Evolutionary conservation across 1,140 invertebrate genomes (phyloP), one percentile per base, ranked within the genome.

Genomic region (Drosophila nigrodunni): DNA sequence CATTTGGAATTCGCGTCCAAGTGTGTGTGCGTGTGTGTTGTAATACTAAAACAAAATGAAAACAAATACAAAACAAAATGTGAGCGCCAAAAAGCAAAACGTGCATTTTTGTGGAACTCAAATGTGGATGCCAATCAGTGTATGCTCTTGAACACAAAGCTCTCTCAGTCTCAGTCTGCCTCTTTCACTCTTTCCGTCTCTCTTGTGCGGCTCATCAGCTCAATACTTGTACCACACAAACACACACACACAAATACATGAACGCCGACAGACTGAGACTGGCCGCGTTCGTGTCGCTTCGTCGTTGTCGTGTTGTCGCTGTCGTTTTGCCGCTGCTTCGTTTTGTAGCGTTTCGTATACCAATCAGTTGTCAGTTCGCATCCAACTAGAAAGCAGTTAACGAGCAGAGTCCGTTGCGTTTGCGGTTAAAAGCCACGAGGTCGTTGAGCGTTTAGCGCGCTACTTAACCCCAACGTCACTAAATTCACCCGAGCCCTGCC

Each of bases 401-500:
- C 78, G 77, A 86, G 86, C 74, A 78, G 70, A 86, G 81, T 88
- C 90, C 85, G 90, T 91, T 83, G 78, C 82, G 83, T 79, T 87
- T 90, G 88, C 83, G 90, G 90, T 91, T 82, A 88, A 91, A 92
- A 92, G 90, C 90, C 90, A 92, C 90, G 90, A 92, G 90, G 90
- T 92, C 90, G 90, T 90, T 78, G 50, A 88, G 73, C 80, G 77
- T 78, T 79, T 76, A 75, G 59, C 69, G 75, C 67, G 68, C 59
- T 76, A 76, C 68, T 76, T 70, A 76, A 60, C 78, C 71, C 74
- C 80, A 79, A 75, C 58, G 68, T 59, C 52, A 78, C 46, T 60
- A 71, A 73, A 77, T 71, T 72, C 49, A 60, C 46, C 46, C 70
- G 54, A 59, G 46, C 54, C 52, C 65, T 41, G 41, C 41, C 50